Evolutionary conservation across 2,797 vertebrate genomes (phyloP), one percentile per base, ranked within the genome.

Genomic region (Dicrostonyx torquatus): DNA sequence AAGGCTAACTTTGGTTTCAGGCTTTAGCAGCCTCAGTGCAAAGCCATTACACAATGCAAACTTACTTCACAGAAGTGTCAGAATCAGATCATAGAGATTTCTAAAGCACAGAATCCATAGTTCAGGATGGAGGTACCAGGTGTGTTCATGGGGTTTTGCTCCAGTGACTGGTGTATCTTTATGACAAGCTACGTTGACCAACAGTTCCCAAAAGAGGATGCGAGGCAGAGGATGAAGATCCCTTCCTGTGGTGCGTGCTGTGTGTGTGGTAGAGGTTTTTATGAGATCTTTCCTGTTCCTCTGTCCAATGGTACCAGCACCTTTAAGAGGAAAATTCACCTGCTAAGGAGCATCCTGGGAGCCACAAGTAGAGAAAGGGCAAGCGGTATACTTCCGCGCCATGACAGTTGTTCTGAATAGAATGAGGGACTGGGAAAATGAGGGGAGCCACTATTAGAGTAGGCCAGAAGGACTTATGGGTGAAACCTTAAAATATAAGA

Each of bases 1-100:
- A 92, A 84, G 92, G 40, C 75, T 55, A 53, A 66, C 29, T 72
- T 68, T 75, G 58, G 58, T 84, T 60, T 48, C 78, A 91, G 73
- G 53, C 45, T 93, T 87, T 80, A n/a, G 84, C 2, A 5, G 43
- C 66, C 60, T 90, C 66, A 91, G 60, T 80, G 76, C 79, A 90
- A 92, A 89, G 13, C 34, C 70, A 64, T 77, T 62, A 26, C 9
- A 8, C 79, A 53, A 87, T 91, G 88, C 87, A 89, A 88, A 84
- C 34, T 29, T 66, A 40, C 79, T 79, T 12, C 0, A 24, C 40
- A 58, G 14, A 86, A 93, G 45, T 80, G 58, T 86, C 88, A 84
- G 75, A 50, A 31, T 53, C 24, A 20, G 2, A 34, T 18, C 29
- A 53, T 26, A 43, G 17, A 82, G 43, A 88, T 55, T 72, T 83